Percentiles rank a stretch among this genome's conserved stretches.
These are phyloP conservation scores for Schizotus pectinicornis DNA, from an alignment of 2,888 invertebrate genomes.

Conservation along the genomic window DNA sequence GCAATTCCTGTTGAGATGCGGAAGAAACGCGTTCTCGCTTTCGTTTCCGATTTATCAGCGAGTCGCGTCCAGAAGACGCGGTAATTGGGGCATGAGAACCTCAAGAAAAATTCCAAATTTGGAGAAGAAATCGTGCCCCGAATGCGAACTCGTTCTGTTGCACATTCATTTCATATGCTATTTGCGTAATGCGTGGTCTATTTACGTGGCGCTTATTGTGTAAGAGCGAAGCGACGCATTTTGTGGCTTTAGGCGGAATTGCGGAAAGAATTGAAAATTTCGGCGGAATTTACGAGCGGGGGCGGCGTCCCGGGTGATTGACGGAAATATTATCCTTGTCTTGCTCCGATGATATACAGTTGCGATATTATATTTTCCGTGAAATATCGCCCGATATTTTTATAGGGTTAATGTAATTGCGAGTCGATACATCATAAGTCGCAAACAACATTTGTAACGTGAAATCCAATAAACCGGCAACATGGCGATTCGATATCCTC, in stretches of 20 bases:
- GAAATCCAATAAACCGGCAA: conserved; percentile 13
- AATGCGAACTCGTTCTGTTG: conserved; percentile 11
- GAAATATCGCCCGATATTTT: conserved; percentile 30
- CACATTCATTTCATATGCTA: conserved; percentile 27
- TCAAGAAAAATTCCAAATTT: too few species aligned
- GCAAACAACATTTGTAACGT: conserved; percentile 28
- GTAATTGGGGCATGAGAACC: too few species aligned
- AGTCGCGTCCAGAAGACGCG: too few species aligned
- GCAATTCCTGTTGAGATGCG: conserved; percentile 6
- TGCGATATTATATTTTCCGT: conserved; percentile 26
- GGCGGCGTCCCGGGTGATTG: conserved; percentile 14
- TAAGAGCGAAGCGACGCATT: neutral
- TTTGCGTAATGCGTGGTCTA: conserved; percentile 34
- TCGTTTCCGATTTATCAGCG: neutral
- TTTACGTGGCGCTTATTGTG: conserved; percentile 24
- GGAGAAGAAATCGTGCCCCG: too few species aligned
- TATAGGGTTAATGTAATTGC: conserved; percentile 30
- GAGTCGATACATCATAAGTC: conserved; percentile 29
- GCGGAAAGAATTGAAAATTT: conserved; percentile 8
- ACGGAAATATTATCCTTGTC: conserved; percentile 31
- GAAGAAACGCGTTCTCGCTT: neutral
- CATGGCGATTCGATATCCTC: neutral
- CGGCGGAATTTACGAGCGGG: too few species aligned
- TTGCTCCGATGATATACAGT: conserved; percentile 22
- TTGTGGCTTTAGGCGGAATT: conserved; percentile 16